Conservation (phyloP, 1,140 invertebrate species). For the Trachymyrmex cornetzi region DNA sequence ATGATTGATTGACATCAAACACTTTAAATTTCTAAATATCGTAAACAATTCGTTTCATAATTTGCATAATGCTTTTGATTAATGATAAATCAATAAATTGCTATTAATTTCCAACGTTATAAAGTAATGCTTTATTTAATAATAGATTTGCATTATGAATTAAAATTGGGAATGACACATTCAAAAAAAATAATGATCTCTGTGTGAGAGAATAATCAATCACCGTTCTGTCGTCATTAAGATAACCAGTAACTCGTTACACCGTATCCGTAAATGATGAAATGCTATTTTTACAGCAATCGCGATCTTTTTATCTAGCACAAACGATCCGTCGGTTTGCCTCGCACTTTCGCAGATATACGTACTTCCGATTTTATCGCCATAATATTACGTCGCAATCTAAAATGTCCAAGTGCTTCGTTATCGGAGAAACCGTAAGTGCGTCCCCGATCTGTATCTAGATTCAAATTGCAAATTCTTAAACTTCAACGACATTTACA, state of each 20-base stretch:
- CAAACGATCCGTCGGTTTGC: slow-evolving; percentile 39
- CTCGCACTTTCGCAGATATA: slow-evolving; percentile 27
- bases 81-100: slow-evolving; percentile 31
- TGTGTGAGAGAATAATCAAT: slow-evolving; percentile 17
- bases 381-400: slow-evolving; percentile 47
- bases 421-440: slow-evolving; percentile 26
- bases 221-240: not conserved
- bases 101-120: not conserved
- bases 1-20: slow-evolving; percentile 23
- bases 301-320: slow-evolving; percentile 29
- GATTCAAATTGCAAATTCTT: slow-evolving; percentile 59
- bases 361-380: slow-evolving; percentile 40
- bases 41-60: slow-evolving; percentile 22
- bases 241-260: slow-evolving; percentile 2
- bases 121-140: not conserved
- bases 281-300: slow-evolving; percentile 51
- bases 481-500: slow-evolving; percentile 27
- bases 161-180: not conserved
- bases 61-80: not conserved
- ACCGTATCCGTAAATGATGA: slow-evolving; percentile 36
- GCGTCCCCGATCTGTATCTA: slow-evolving; percentile 35
- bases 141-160: not conserved
- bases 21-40: slow-evolving; percentile 9
- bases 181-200: slow-evolving; percentile 11
- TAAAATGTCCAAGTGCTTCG: slow-evolving; percentile 18